phyloP scores from a whole-genome alignment of 2,888 invertebrate genomes.

The Papilio gigon region DNA sequence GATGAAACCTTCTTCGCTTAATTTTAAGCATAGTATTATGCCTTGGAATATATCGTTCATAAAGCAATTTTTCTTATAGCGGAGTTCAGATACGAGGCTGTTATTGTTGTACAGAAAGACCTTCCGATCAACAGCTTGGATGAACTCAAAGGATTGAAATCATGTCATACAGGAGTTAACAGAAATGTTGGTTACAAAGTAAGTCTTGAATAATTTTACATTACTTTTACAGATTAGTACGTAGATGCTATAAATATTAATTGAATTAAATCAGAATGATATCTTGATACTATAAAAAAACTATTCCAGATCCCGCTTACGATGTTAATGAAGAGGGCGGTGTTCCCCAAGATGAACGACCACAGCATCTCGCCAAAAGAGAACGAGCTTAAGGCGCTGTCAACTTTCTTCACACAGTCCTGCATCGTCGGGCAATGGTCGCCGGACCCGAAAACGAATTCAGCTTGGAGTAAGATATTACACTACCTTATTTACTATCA shows the following conservation, averaged over 20 bases:
- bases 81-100: constrained; percentile 90
- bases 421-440: constrained; percentile 95
- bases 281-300: not conserved
- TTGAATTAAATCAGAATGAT: not conserved
- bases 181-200: constrained; percentile 94
- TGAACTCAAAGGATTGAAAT: constrained; percentile 88
- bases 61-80: constrained; percentile 74
- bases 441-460: constrained; percentile 86
- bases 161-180: constrained; percentile 94
- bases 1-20: not conserved
- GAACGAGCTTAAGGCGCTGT: constrained; percentile 91
- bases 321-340: constrained; percentile 87
- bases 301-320: constrained; percentile 84
- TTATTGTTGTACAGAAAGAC: constrained; percentile 90
- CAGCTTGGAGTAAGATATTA: constrained; percentile 87
- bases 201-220: constrained; percentile 42
- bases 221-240: not conserved
- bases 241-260: not conserved
- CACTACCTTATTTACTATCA: too few relatives aligned
- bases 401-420: constrained; percentile 90
- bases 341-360: constrained; percentile 86
- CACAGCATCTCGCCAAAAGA: constrained; percentile 87
- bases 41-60: too few relatives aligned
- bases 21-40: too few relatives aligned
- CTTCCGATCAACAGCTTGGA: constrained; percentile 85